phyloP scores from a whole-genome alignment of 1,140 invertebrate genomes.

The Drosophila ercepeae region DNA sequence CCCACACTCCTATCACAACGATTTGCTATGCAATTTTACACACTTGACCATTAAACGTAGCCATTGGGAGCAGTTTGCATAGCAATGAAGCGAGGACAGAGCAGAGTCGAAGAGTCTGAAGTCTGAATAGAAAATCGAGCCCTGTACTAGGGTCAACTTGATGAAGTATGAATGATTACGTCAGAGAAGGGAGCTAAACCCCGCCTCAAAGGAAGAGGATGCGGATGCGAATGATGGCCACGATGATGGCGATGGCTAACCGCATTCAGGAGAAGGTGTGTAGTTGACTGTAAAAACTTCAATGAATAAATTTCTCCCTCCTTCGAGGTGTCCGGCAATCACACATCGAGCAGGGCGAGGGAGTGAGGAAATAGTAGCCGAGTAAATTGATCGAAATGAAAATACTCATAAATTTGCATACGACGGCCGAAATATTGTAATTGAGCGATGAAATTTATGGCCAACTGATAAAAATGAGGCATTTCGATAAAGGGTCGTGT shows the following conservation, averaged over 20 bases:
- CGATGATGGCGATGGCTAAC: conserved; percentile 32
- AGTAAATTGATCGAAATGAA: conserved; percentile 78
- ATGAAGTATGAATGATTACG: conserved; percentile 82
- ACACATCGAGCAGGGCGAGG: conserved; percentile 1
- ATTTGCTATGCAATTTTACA: conserved; percentile 83
- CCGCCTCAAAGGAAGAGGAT: conserved; percentile 3
- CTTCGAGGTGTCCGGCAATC: conserved; percentile 37
- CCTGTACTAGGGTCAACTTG: conserved; percentile 65
- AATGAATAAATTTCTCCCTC: conserved; percentile 76
- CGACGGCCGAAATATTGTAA: conserved; percentile 63
- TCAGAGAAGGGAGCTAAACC: conserved; percentile 34
- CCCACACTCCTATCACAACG: conserved; percentile 35
- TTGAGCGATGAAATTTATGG: conserved; percentile 56
- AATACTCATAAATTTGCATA: conserved; percentile 72
- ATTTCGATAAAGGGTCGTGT: conserved; percentile 29
- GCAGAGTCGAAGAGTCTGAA: conserved; percentile 3
- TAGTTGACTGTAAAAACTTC: conserved; percentile 82
- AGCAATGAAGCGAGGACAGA: conserved; percentile 67
- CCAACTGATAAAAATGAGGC: conserved; percentile 29
- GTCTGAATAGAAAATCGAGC: conserved; percentile 51
- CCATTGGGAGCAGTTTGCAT: conserved; percentile 81
- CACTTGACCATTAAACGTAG: conserved; percentile 83
- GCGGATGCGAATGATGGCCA: not conserved
- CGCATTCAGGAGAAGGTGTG: conserved; percentile 69
- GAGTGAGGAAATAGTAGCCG: conserved; percentile 33